Evolutionary conservation across 2,888 invertebrate species (phyloP).

Genomic region (Diplazon laetatorius): DNA sequence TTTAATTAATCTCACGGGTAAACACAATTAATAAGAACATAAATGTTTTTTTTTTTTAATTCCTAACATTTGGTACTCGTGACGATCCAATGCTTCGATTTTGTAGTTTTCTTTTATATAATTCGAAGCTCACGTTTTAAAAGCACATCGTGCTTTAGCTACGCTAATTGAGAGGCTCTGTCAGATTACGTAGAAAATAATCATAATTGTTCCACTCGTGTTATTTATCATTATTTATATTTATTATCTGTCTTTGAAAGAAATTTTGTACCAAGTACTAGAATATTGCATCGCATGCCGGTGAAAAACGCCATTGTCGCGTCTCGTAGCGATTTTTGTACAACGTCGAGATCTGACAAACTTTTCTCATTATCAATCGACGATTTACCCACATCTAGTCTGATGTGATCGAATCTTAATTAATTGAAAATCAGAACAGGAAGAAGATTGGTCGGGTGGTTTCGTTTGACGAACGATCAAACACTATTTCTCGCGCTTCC

Average conservation of each 20-base stretch:
- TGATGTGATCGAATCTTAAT: constrained; percentile 6
- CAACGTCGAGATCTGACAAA: constrained; percentile 3
- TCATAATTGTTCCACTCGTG: constrained; percentile 7
- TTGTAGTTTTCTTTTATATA: background rate
- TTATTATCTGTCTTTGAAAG: background rate
- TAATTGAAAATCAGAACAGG: background rate
- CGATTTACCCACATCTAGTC: background rate
- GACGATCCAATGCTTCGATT: background rate
- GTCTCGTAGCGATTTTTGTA: background rate
- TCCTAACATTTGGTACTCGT: too few relatives aligned
- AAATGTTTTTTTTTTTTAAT: too few relatives aligned
- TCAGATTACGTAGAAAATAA: background rate
- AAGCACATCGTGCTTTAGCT: background rate
- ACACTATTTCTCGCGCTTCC: constrained; percentile 2
- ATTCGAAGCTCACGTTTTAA: background rate
- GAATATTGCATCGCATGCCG: background rate
- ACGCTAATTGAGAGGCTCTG: background rate
- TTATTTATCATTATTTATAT: background rate
- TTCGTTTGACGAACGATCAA: constrained; percentile 1
- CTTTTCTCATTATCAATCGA: constrained; percentile 31
- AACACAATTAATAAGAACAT: too few relatives aligned
- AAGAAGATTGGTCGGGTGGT: background rate
- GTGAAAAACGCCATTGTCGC: background rate
- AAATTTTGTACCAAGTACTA: background rate
- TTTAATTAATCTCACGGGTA: background rate